Base-by-base conservation (phyloP, 2,888 invertebrate genomes). In the Teleogryllus oceanicus region DNA sequence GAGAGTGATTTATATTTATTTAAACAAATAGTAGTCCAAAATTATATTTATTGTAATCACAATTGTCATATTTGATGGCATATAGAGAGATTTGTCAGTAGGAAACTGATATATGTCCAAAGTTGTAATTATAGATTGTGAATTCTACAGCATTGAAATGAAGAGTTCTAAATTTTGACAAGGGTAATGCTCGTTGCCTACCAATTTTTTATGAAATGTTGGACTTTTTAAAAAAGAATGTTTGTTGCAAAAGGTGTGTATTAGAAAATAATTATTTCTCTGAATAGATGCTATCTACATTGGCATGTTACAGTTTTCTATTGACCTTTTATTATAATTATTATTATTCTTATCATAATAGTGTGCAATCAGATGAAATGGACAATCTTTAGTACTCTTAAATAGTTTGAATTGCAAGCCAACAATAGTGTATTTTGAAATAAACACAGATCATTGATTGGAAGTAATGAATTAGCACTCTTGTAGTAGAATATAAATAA, bases 1-100 rank as follows among this genome's bases (percentile, higher is more conserved):
- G n/a, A 62, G 62, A 62, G 49, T 78, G 74, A 50, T 77, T 77
- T 77, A 50, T 77, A 77, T n/a, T 24, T 76, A 76, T 76, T 76
- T 77, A 78, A 78, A 51, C 21, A 20, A 78, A 51, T 49, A 16
- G 78, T 78, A 78, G 20, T 62, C 62, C 62, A 62, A 62, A 62
- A n/a, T 62, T 62, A 62, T 62, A 62, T 62, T 62, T 62, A 62
- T 62, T 62, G 62, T 62, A 62, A 62, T 18, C 62, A 62, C 16
- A 62, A 37, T 62, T 62, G 62, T 62, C 62, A 62, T 13, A 62
- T 62, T 62, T 62, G 62, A 62, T 62, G 62, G 62, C 62, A 62
- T 62, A 24, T 62, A 37, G 16, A 62, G 62, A 62, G 62, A 62
- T 62, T 62, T 62, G 62, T 62, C 62, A 62, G 16, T 62, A 62